Base-by-base conservation (phyloP, 2,797 vertebrate species). In the Squalus acanthias region DNA sequence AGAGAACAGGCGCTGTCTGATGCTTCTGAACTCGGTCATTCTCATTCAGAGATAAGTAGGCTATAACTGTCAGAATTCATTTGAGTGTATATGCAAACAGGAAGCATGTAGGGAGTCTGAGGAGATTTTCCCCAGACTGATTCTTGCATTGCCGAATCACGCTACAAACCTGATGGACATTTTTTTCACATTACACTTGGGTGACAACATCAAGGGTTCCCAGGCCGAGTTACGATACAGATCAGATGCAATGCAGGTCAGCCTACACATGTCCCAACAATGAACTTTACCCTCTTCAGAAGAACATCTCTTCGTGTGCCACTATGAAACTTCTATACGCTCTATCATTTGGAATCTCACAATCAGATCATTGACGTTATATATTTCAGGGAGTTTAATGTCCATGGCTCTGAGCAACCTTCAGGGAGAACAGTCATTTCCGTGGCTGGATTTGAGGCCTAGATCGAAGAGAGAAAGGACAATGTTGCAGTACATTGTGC, bases 61-160 rank as follows among this genome's bases (percentile, higher is more conserved):
- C 82, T 85, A 85, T 85, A 85, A 85, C 50, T 85, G 82, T 85
- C 79, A 85, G 79, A 85, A 22, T 39, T 85, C 39, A 85, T 85
- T 85, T 4, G 20, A 22, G 20, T 85, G 46, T 50, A 9, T 24
- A 85, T 85, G 46, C 5, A 85, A 85, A 85, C 82, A 85, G 82
- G 82, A 85, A 85, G 82, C 82, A 50, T 85, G 46, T 50, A 85
- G 39, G 46, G 82, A 85, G 82, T 85, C 82, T 85, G 46, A 8
- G 82, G 82, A 85, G 39, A 85, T 85, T 50, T 85, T 7, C 20
- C 46, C 46, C 82, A 85, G 82, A 85, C 82, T 60, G 53, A 57
- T 88, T 24, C 53, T 88, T 88, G 9, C 82, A 85, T 17, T 50
- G 88, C 88, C 33, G 29, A 33, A 89, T 89, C 50, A 33, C 53